A percentile compares a stretch with the other conserved stretches of the same genome.
Conservation (phyloP, 2,888 invertebrate species). For the Lobophora halterata region DNA sequence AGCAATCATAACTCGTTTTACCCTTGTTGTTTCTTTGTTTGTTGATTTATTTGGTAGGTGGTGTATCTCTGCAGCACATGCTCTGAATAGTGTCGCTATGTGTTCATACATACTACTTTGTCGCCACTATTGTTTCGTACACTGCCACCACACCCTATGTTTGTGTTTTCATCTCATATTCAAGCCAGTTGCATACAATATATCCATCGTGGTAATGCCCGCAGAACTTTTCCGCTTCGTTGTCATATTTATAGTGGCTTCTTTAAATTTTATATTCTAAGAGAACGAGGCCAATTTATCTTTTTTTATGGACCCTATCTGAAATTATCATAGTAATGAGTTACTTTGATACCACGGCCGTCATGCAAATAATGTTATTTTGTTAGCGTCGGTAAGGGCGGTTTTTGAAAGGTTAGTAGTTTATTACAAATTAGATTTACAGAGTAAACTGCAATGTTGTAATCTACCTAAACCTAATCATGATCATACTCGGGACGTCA, state of each 20-base stretch:
- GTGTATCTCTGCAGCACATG: constrained; percentile 17
- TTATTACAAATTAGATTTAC: constrained; percentile 30
- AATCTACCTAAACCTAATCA: too few species aligned
- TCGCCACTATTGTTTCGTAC: constrained; percentile 17
- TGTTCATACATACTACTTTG: constrained; percentile 10
- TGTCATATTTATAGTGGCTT: constrained; percentile 14
- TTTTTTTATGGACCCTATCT: constrained; percentile 33
- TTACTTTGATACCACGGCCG: constrained; percentile 28
- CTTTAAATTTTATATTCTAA: constrained; percentile 24
- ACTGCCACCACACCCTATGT: constrained; percentile 10
- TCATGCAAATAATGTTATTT: constrained; percentile 32
- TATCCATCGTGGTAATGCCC: constrained; percentile 13
- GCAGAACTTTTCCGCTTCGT: constrained; percentile 13
- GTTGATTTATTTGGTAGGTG: constrained; percentile 30
- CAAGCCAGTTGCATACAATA: constrained; percentile 18
- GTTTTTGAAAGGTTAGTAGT: constrained; percentile 19
- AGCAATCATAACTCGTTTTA: constrained; percentile 25
- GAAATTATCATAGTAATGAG: constrained; percentile 41
- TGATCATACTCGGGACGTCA: constrained; percentile 28
- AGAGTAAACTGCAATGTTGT: constrained; percentile 29
- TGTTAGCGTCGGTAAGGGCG: constrained; percentile 27
- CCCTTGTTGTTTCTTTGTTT: constrained; percentile 28
- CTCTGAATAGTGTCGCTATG: constrained; percentile 4
- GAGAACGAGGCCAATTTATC: constrained; percentile 28
- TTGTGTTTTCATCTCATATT: constrained; percentile 19